Evolutionary conservation across 2,797 vertebrate species (phyloP).

Genomic region (Novumbra hubbsi): DNA sequence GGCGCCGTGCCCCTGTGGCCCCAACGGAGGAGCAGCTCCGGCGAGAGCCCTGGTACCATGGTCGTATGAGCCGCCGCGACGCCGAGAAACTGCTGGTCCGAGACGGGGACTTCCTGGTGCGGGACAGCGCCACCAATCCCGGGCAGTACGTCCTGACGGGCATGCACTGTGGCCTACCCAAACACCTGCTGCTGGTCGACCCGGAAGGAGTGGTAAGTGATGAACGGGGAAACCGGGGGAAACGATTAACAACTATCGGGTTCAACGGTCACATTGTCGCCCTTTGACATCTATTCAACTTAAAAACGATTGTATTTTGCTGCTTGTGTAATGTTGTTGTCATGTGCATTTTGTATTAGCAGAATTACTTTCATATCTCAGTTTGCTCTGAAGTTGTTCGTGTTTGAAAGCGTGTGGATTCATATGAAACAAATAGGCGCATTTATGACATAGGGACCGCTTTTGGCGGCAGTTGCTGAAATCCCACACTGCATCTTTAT

Average conservation of each 20-base stretch:
- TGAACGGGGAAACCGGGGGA: not conserved
- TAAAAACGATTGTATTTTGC: not conserved
- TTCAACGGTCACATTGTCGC: too few relatives aligned
- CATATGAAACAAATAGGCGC: too few relatives aligned
- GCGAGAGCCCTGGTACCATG: constrained; percentile 92
- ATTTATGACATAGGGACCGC: too few relatives aligned
- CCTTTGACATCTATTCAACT: not conserved
- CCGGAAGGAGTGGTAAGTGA: constrained; percentile 94
- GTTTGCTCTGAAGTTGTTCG: too few relatives aligned
- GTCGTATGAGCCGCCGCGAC: constrained; percentile 89
- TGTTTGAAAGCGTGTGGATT: too few relatives aligned
- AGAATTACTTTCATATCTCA: too few relatives aligned
- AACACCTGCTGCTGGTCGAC: constrained; percentile 94
- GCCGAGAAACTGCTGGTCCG: constrained; percentile 86
- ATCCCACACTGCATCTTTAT: too few relatives aligned
- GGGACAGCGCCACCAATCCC: constrained; percentile 92
- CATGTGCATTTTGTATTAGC: too few relatives aligned
- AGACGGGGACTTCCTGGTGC: constrained; percentile 93
- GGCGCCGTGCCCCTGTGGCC: constrained; percentile 87
- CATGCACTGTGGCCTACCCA: constrained; percentile 91
- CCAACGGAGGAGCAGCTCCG: constrained; percentile 94
- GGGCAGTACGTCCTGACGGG: constrained; percentile 97
- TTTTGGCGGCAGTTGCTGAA: too few relatives aligned
- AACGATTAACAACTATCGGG: not conserved
- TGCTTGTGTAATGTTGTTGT: too few relatives aligned